Conservation (phyloP, 2,888 invertebrate genomes). For the Artemia sp. region DNA sequence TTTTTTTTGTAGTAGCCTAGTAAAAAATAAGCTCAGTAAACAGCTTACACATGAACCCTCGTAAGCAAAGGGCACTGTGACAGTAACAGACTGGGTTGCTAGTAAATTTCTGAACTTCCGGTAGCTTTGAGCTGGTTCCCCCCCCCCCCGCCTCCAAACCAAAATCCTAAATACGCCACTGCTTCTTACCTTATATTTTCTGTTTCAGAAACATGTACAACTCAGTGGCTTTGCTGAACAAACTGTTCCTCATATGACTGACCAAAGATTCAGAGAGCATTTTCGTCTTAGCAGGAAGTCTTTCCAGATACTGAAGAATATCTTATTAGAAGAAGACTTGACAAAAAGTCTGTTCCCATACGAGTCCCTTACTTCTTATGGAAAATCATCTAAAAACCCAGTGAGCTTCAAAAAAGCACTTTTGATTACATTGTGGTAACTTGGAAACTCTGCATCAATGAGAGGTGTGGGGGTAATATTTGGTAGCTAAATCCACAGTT, state of each 20-base stretch:
- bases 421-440: not conserved
- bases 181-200: not conserved
- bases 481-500: not conserved
- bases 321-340: not conserved
- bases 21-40: too few relatives aligned
- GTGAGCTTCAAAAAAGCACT: too few relatives aligned
- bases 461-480: not conserved
- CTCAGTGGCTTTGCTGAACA: not conserved
- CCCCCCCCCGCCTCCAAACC: too few relatives aligned
- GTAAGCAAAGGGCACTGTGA: too few relatives aligned
- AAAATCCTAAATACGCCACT: too few relatives aligned
- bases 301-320: not conserved
- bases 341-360: not conserved
- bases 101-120: too few relatives aligned
- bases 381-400: not conserved
- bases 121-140: too few relatives aligned
- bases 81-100: too few relatives aligned
- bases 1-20: too few relatives aligned
- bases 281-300: not conserved
- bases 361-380: not conserved
- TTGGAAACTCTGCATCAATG: not conserved
- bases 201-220: not conserved
- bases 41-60: too few relatives aligned
- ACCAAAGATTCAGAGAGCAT: slow-evolving; percentile 5
- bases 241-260: not conserved